Evolutionary conservation across 2,888 invertebrate species (phyloP), one percentile per base, ranked within the genome.

Genomic region (Hanleya hanleyi): DNA sequence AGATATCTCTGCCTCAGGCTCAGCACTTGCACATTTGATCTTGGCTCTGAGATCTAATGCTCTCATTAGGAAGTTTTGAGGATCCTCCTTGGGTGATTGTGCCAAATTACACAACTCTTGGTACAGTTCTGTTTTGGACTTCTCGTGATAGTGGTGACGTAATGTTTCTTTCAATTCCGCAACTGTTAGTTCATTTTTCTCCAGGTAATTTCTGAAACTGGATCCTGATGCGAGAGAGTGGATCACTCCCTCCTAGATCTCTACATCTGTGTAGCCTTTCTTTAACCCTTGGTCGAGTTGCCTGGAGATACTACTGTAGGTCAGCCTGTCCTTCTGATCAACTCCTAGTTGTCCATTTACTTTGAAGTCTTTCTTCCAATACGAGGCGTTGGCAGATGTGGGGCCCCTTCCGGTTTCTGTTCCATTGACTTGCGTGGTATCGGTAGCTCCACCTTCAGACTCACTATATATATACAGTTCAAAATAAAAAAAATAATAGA

Each of bases 121-220:
- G 61, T 69, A 72, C 22, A 62, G 69, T 64, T 72, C 72, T 26
- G n/a, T n/a, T n/a, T n/a, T n/a, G n/a, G n/a, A n/a, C 26, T 69
- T 50, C 33, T 69, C 73, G 15, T 64, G 69, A 37, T 73, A 68
- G 36, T 69, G 37, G 22, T 69, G 36, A 36, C 69, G 61, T 29
- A 73, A 49, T 9, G 35, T 49, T 29, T 33, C 33, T 36, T 66
- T 47, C 36, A 29, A 26, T 5, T 50, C 41, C 18, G 9, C 18
- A 18, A 68, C 3, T 29, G 49, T 68, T 9, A 68, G 51, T 9
- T 50, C 50, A 4, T 9, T 26, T 12, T 26, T 32, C 33, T 68
- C 68, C n/a, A 68, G n/a, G 50, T 68, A 68, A 1, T 22, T 41
- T 29, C 51, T 35, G 9, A 64, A 7, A n/a, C n/a, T n/a, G n/a